Evolutionary conservation across 1,140 invertebrate species (phyloP).

Genomic region (Bombus confusus): DNA sequence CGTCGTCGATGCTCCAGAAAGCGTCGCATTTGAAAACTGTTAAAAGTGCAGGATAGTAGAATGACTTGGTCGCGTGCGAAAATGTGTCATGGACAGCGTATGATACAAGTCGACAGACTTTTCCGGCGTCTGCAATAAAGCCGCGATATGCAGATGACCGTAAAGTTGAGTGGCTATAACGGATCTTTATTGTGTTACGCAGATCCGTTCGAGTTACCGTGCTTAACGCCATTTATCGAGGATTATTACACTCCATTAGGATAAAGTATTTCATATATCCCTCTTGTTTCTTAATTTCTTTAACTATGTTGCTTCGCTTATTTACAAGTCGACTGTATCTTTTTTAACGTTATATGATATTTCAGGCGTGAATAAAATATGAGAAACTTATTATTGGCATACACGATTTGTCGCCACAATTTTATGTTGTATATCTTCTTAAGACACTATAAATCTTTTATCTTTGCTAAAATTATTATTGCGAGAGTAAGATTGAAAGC

Average conservation of each 20-base stretch:
- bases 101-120: slow-evolving; percentile 48
- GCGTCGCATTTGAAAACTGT: slow-evolving; percentile 46
- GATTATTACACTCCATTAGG: not conserved
- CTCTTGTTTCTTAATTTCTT: not conserved
- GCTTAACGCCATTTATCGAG: slow-evolving; percentile 39
- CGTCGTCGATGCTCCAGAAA: slow-evolving; percentile 52
- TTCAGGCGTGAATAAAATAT: too few species aligned
- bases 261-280: not conserved
- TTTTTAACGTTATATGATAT: too few species aligned
- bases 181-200: slow-evolving; percentile 51
- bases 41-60: slow-evolving; percentile 36
- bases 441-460: too few species aligned
- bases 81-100: slow-evolving; percentile 59
- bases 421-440: too few species aligned
- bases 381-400: too few species aligned
- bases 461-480: too few species aligned
- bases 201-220: not conserved
- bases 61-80: slow-evolving; percentile 36
- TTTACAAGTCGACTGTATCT: not conserved
- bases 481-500: too few species aligned
- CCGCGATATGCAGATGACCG: slow-evolving; percentile 43
- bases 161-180: slow-evolving; percentile 52
- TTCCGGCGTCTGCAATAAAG: slow-evolving; percentile 59
- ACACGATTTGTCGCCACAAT: too few species aligned
- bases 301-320: not conserved